Percentiles rank a stretch among this genome's conserved stretches.
Evolutionary conservation across 1,140 invertebrate species (phyloP).

Genomic region (Mercenaria mercenaria): DNA sequence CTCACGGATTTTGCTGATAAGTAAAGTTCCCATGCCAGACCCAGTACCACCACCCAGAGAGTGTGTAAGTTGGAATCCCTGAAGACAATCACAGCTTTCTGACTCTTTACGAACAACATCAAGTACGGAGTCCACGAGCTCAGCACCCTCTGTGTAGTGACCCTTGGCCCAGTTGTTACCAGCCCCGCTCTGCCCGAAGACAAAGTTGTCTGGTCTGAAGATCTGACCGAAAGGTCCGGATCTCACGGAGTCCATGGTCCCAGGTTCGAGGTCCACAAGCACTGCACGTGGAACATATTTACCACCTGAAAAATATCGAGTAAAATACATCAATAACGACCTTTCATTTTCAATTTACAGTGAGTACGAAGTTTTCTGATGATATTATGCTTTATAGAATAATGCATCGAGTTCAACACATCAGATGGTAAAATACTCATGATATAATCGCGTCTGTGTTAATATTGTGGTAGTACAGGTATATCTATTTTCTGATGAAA

Average conservation of each 20-base stretch:
- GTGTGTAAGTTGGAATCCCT: conserved; percentile 91
- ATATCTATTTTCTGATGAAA: too few species aligned
- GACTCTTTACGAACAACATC: conserved; percentile 94
- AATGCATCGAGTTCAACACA: too few species aligned
- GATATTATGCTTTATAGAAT: too few species aligned
- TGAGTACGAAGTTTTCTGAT: too few species aligned
- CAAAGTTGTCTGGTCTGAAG: conserved; percentile 92
- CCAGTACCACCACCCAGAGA: conserved; percentile 89
- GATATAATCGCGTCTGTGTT: too few species aligned
- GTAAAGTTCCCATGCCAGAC: conserved; percentile 87
- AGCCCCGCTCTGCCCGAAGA: conserved; percentile 88
- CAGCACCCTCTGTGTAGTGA: conserved; percentile 97
- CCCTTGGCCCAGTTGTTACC: conserved; percentile 97
- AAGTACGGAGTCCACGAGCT: conserved; percentile 92
- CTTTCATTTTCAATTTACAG: too few species aligned
- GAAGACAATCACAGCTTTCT: conserved; percentile 93
- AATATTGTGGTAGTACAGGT: too few species aligned
- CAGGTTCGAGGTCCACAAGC: conserved; percentile 96
- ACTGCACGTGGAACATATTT: conserved; percentile 97
- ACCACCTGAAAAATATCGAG: conserved; percentile 86
- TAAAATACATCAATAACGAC: too few species aligned
- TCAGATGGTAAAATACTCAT: too few species aligned
- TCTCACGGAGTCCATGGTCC: conserved; percentile 97
- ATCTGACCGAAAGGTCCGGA: conserved; percentile 94
- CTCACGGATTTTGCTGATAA: conserved; percentile 88